phyloP scores from a whole-genome alignment of 2,797 vertebrate genomes.

The Callimico goeldii region DNA sequence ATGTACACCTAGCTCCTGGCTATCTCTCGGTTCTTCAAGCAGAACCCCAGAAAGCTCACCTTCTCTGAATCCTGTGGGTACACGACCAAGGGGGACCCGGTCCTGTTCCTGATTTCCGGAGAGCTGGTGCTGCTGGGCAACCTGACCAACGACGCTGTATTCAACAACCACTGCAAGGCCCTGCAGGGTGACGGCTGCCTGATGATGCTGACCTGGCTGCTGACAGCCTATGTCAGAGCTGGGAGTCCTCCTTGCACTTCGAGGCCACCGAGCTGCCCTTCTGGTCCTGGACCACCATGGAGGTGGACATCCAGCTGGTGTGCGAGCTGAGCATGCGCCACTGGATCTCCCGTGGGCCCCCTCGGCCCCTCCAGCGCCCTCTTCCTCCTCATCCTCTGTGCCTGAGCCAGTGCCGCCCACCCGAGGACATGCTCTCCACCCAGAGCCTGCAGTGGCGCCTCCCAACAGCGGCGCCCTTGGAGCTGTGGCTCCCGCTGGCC shows the following conservation, averaged over 20 bases:
- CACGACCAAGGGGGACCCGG: background rate
- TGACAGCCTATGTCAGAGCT: background rate
- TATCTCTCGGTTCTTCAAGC: background rate
- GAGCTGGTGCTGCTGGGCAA: background rate
- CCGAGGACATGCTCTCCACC: background rate
- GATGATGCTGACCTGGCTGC: background rate
- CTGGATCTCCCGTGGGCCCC: background rate
- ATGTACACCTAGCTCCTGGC: background rate
- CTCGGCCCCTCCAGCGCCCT: background rate
- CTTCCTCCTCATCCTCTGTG: background rate
- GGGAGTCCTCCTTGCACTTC: background rate
- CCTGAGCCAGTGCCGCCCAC: background rate
- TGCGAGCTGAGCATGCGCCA: background rate
- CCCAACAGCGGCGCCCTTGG: rapidly evolving
- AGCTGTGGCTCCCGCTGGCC: background rate
- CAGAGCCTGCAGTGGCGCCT: background rate
- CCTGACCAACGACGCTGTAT: background rate
- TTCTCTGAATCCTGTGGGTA: conserved; percentile 21
- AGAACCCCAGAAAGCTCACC: background rate
- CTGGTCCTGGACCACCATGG: background rate
- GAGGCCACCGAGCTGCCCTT: background rate
- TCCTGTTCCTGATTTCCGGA: background rate
- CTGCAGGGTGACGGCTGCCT: background rate
- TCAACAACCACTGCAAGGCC: background rate
- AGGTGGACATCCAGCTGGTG: background rate